phyloP scores from a whole-genome alignment of 2,797 vertebrate genomes.

The Menidia menidia region DNA sequence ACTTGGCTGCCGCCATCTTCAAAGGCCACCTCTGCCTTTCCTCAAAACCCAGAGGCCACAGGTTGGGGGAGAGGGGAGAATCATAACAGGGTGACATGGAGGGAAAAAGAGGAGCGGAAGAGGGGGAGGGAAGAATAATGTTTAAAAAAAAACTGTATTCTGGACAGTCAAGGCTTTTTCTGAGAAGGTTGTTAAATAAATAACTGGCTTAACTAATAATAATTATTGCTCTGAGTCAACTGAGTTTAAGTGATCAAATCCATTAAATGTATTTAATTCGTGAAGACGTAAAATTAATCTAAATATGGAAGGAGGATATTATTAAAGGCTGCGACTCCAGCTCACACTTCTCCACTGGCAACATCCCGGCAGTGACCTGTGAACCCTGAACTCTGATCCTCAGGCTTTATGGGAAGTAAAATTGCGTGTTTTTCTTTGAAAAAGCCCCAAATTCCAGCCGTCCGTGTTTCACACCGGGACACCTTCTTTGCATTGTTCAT shows the following conservation, averaged over 20 bases:
- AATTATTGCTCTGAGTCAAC: neutral
- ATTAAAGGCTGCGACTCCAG: constrained; percentile 46
- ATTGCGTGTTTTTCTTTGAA: constrained; percentile 58
- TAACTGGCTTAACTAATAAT: constrained; percentile 11
- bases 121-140: constrained; percentile 42
- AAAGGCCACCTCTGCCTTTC: constrained; percentile 82
- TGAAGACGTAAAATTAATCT: constrained; percentile 15
- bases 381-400: constrained; percentile 68
- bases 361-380: constrained; percentile 48
- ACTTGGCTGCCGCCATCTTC: constrained; percentile 77
- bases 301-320: constrained; percentile 3
- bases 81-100: constrained; percentile 63
- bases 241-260: neutral
- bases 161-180: constrained; percentile 45
- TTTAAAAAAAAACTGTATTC: constrained; percentile 62
- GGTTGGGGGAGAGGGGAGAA: constrained; percentile 69
- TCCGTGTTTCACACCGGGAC: constrained; percentile 66
- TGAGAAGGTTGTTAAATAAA: constrained; percentile 20
- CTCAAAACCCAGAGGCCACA: constrained; percentile 79
- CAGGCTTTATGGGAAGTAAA: constrained; percentile 61
- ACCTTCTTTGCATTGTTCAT: constrained; percentile 55
- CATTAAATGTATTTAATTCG: neutral
- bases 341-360: constrained; percentile 20
- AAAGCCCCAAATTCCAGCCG: constrained; percentile 64
- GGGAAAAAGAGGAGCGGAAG: constrained; percentile 47